Evolutionary conservation across 37 sponge, comb jelly and placozoan species (phyloP), one percentile per base, ranked within the genome.

Genomic region (Agelas oroides): DNA sequence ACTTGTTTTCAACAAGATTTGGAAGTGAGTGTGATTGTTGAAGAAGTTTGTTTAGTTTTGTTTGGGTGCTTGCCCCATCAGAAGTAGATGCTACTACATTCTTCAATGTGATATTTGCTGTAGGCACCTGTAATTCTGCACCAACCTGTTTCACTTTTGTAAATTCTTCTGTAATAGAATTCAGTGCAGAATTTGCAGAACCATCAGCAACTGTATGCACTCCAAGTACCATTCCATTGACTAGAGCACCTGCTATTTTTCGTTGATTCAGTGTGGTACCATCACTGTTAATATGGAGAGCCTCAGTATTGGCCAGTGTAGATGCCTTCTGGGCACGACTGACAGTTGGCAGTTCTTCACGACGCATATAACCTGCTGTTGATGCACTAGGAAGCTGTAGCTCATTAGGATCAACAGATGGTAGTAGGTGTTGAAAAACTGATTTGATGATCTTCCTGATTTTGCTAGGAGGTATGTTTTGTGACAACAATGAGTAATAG

Each of bases 201-300:
- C 81, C 81, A 80, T 66, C 69, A 35, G 69, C 28, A 24, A 78
- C 79, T 38, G 62, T 25, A 40, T 78, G 40, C 3, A 78, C 34
- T 23, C 81, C 70, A 40, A 66, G 25, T 30, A 80, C 81, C 11
- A 67, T 53, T 54, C 70, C 69, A 80, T 80, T 80, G 8, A 80
- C 41, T 23, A 67, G 67, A 46, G 62, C 66, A 19, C 70, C 70
- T 36, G 54, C 56, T 66, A 67, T 66, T 70, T 80, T 80, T 80
- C 23, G 34, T 55, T 67, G 81, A 1, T 53, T 16, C 54, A 67
- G 21, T 24, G 81, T 80, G 38, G 81, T 80, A 8, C 81, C 81
- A 68, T 80, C 81, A 52, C 70, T 67, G 55, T 68, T 66, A 1
- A 80, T 1, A 68, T 67, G 35, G 58, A 69, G 67, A 27, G 66